A percentile compares a stretch with the other conserved stretches of the same genome.
Evolutionary conservation across 2,113 vertebrate genomes (phyloP).

Genomic region (Tylochromis polylepis): DNA sequence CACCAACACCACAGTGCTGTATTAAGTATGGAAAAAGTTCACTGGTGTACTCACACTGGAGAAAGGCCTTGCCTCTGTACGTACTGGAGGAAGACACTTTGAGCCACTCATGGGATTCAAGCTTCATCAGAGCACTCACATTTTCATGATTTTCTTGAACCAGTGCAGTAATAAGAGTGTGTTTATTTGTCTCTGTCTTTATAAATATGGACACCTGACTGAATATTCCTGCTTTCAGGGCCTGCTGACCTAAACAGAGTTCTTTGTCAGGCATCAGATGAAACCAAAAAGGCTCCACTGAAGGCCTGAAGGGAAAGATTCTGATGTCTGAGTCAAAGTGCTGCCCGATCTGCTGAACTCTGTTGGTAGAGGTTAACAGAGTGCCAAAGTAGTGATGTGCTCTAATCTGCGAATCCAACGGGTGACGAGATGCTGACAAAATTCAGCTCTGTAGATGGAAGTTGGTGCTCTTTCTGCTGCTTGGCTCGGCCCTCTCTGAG

Average conservation of each 20-base stretch:
- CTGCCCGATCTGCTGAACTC: background rate
- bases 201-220: background rate
- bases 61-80: background rate
- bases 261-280: background rate
- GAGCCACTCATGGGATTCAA: background rate
- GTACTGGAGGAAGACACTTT: background rate
- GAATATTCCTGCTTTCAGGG: background rate
- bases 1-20: background rate
- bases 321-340: background rate
- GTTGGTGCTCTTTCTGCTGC: background rate
- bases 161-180: background rate
- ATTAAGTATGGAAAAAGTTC: background rate
- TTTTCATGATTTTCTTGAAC: background rate
- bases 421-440: background rate
- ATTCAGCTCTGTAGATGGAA: background rate
- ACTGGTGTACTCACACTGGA: background rate
- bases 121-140: background rate
- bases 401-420: background rate
- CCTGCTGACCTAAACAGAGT: background rate
- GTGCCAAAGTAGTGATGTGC: background rate
- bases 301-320: background rate
- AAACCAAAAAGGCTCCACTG: background rate
- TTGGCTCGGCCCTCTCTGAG: too few relatives aligned
- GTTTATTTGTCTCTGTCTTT: background rate
- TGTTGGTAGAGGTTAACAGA: background rate